Conservation (phyloP, 35 echinoderm and acorn worm species). For the Ptychodera flava region DNA sequence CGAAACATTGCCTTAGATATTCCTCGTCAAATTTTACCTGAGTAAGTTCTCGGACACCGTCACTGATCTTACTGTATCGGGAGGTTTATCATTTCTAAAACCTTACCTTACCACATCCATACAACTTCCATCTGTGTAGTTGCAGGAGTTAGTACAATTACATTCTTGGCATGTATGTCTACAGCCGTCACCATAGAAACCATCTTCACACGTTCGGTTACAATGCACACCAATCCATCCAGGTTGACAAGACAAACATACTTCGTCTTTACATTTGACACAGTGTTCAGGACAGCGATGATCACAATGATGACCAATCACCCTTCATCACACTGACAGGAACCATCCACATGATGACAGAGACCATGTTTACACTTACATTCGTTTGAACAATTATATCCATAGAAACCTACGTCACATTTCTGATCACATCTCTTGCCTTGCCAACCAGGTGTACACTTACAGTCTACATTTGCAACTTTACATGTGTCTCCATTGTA, state of each 20-base stretch:
- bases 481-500: not conserved
- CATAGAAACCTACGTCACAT: conserved; percentile 7
- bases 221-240: not conserved
- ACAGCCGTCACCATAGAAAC: not conserved
- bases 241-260: not conserved
- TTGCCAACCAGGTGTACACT: not conserved
- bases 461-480: not conserved
- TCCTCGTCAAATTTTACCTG: too few relatives aligned
- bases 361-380: conserved; percentile 10
- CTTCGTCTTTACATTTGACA: not conserved
- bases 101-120: too few relatives aligned
- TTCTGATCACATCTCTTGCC: not conserved
- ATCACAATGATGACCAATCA: conserved; percentile 22
- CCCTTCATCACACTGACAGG: conserved; percentile 15
- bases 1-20: too few relatives aligned
- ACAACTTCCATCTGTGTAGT: too few relatives aligned
- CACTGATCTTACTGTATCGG: too few relatives aligned
- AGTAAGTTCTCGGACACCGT: too few relatives aligned
- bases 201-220: not conserved
- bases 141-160: not conserved
- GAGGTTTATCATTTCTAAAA: too few relatives aligned
- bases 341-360: conserved; percentile 25
- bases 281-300: not conserved
- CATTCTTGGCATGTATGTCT: not conserved
- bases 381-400: conserved; percentile 11